Conservation (phyloP, 1,140 invertebrate species). For the Hypothenemus hampei region DNA sequence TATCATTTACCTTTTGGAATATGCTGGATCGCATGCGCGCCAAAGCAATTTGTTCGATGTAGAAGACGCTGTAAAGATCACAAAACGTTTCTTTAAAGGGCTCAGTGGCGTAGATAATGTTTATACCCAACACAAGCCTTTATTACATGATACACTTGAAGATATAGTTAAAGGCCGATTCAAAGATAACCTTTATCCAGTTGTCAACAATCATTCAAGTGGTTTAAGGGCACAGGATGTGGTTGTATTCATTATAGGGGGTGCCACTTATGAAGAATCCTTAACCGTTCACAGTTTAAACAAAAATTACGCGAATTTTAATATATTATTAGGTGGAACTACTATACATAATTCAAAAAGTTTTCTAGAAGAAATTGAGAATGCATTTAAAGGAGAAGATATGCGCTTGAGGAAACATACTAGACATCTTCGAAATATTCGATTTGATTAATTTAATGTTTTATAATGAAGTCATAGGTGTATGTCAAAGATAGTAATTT, state of each 20-base stretch:
- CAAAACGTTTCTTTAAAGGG: slow-evolving; percentile 86
- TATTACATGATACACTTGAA: slow-evolving; percentile 80
- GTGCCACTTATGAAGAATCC: slow-evolving; percentile 96
- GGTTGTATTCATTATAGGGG: slow-evolving; percentile 93
- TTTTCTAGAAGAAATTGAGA: slow-evolving; percentile 69
- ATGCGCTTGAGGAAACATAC: slow-evolving; percentile 29
- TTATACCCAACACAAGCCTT: slow-evolving; percentile 90
- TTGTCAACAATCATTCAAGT: slow-evolving; percentile 58
- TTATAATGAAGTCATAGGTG: too few species aligned
- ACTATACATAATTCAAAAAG: slow-evolving; percentile 83
- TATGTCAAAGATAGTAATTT: too few species aligned
- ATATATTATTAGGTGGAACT: slow-evolving; percentile 85
- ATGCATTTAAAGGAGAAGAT: slow-evolving; percentile 43
- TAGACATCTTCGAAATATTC: slow-evolving; percentile 31
- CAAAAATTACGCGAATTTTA: slow-evolving; percentile 65
- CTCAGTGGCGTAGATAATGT: slow-evolving; percentile 95
- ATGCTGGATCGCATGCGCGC: slow-evolving; percentile 70
- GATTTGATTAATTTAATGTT: slow-evolving; percentile 27
- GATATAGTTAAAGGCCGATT: slow-evolving; percentile 85
- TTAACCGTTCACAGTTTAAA: slow-evolving; percentile 79
- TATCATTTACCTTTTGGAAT: slow-evolving; percentile 70
- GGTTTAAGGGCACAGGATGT: slow-evolving; percentile 74
- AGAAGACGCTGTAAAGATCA: slow-evolving; percentile 84
- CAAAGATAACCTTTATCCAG: slow-evolving; percentile 77
- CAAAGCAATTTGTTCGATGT: slow-evolving; percentile 80